phyloP scores from a whole-genome alignment of 1,140 invertebrate genomes.

The Pseudomyrmex sp. region DNA sequence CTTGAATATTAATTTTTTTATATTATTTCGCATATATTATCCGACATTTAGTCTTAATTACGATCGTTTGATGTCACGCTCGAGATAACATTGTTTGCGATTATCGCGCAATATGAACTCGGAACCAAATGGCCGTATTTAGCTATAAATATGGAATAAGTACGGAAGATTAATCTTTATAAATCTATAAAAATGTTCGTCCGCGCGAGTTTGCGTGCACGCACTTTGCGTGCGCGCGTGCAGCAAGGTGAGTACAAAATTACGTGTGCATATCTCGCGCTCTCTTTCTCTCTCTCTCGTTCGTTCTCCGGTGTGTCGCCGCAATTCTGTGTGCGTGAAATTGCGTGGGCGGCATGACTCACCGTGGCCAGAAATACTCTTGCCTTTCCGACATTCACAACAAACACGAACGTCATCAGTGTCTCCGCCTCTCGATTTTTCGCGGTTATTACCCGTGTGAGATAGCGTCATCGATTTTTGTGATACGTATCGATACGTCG shows the following conservation, averaged over 20 bases:
- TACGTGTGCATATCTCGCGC: conserved; percentile 15
- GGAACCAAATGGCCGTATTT: conserved; percentile 20
- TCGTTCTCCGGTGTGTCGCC: conserved; percentile 8
- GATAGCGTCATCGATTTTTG: conserved; percentile 61
- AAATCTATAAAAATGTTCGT: conserved; percentile 58
- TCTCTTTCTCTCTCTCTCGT: background rate
- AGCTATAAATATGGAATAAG: conserved; percentile 43
- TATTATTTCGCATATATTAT: background rate
- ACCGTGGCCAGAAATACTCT: conserved; percentile 75
- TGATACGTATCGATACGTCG: conserved; percentile 50
- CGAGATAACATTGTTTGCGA: conserved; percentile 21
- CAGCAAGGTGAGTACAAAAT: conserved; percentile 68
- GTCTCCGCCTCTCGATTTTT: conserved; percentile 62
- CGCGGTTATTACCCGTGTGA: conserved; percentile 50
- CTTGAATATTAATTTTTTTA: conserved; percentile 6
- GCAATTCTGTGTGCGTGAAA: conserved; percentile 54
- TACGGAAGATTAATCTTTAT: conserved; percentile 41
- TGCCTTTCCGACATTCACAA: conserved; percentile 68
- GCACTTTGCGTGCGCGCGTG: conserved; percentile 39
- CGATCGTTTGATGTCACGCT: background rate
- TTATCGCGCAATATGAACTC: conserved; percentile 1
- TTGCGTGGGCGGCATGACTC: conserved; percentile 78
- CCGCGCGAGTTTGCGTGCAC: conserved; percentile 26
- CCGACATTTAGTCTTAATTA: conserved; percentile 32
- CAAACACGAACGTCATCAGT: conserved; percentile 66